Conservation (phyloP, 2,888 invertebrate genomes). For the Drosophila fungiperda region DNA sequence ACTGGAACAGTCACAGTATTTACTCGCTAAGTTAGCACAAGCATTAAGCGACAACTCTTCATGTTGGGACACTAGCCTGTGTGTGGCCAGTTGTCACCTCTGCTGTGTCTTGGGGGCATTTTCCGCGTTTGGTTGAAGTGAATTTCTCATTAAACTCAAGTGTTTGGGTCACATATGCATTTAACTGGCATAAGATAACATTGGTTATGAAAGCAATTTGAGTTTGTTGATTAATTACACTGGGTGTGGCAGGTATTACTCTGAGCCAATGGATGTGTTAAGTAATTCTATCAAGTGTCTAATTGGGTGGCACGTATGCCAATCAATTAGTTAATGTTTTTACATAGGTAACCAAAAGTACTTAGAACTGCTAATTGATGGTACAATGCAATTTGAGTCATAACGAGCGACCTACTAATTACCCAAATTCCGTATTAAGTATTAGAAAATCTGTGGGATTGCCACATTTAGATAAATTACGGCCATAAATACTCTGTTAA, state of each 20-base stretch:
- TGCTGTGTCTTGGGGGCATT: constrained; percentile 51
- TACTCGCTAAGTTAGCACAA: constrained; percentile 42
- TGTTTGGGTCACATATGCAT: constrained; percentile 29
- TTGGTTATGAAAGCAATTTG: constrained; percentile 43
- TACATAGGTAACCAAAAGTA: constrained; percentile 29
- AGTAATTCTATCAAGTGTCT: constrained; percentile 32
- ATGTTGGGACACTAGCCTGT: constrained; percentile 27
- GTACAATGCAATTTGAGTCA: constrained; percentile 17
- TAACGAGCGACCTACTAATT: neutral
- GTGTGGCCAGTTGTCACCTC: constrained; percentile 26
- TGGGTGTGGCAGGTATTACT: constrained; percentile 28
- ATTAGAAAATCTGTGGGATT: neutral
- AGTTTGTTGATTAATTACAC: constrained; percentile 22
- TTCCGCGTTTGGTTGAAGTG: constrained; percentile 61
- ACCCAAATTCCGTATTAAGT: neutral
- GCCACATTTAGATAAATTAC: constrained; percentile 6
- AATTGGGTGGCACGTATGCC: constrained; percentile 43
- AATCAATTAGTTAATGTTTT: constrained; percentile 47
- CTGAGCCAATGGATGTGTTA: constrained; percentile 22
- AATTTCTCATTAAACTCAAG: constrained; percentile 39
- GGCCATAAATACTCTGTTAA: neutral
- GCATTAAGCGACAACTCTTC: constrained; percentile 35
- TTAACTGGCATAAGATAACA: constrained; percentile 9
- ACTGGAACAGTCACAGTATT: constrained; percentile 38
- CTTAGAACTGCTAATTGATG: constrained; percentile 29